These are phyloP conservation scores for Betta splendens DNA, from an alignment of 2,797 vertebrate genomes.

Conservation along the genomic window DNA sequence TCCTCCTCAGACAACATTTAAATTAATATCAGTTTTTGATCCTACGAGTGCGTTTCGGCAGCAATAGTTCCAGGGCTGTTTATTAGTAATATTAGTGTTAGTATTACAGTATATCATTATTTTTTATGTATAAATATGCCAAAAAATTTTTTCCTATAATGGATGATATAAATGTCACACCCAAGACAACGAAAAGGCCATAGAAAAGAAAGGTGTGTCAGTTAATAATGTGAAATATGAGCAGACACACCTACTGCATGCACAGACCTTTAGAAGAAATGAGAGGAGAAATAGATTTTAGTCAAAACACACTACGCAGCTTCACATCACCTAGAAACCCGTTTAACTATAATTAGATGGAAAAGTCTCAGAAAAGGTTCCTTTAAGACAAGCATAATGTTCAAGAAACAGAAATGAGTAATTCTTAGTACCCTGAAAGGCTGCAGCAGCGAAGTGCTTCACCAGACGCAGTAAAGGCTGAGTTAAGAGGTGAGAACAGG, in stretches of 20 bases:
- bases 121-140: neutral
- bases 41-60: too few species aligned
- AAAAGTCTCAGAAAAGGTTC: slow-evolving; percentile 3
- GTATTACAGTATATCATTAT: too few species aligned
- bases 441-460: slow-evolving; percentile 20
- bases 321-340: neutral
- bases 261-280: slow-evolving; percentile 1
- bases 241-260: neutral
- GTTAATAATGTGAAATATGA: neutral
- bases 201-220: neutral
- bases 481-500: slow-evolving; percentile 60
- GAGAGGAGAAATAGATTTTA: slow-evolving; percentile 10
- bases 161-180: too few species aligned
- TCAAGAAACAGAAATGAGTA: slow-evolving; percentile 27
- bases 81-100: too few species aligned
- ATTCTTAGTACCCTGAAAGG: slow-evolving; percentile 20
- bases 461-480: slow-evolving; percentile 21
- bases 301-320: neutral
- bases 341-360: neutral
- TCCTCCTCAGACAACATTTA: slow-evolving; percentile 16
- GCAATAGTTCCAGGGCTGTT: too few species aligned
- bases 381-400: slow-evolving; percentile 14
- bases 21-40: neutral
- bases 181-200: neutral
- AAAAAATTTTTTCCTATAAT: too few species aligned